These are phyloP conservation scores for Aegithalos caudatus DNA, from an alignment of 2,113 vertebrate genomes.

Conservation along the genomic window DNA sequence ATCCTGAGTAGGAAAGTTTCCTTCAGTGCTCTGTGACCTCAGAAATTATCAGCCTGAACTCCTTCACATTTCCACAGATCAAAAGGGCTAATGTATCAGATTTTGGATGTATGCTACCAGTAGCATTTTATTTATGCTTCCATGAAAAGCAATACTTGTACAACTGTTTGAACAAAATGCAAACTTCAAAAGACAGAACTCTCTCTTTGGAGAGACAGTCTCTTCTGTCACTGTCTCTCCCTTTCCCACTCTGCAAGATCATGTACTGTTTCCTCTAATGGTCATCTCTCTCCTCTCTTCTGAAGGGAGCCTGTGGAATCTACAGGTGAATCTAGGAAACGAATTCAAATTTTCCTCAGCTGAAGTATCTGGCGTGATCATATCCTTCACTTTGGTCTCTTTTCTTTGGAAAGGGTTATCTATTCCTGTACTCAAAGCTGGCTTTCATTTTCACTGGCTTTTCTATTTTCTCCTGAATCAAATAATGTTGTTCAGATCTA, in stretches of 20 bases:
- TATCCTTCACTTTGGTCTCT: not conserved
- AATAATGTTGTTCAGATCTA: not conserved
- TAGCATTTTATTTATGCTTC: not conserved
- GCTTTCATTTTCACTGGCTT: not conserved
- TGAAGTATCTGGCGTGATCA: not conserved
- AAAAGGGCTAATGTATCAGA: not conserved
- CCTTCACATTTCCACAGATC: not conserved
- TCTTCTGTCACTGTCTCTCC: not conserved
- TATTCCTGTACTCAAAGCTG: fast-evolving
- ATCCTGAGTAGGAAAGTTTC: not conserved
- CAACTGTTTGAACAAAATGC: not conserved
- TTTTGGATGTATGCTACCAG: not conserved
- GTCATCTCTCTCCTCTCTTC: not conserved
- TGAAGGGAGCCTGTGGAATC: not conserved
- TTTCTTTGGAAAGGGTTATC: not conserved
- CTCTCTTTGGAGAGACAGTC: not conserved
- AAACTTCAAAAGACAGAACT: not conserved
- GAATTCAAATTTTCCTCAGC: not conserved
- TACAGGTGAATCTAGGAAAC: not conserved
- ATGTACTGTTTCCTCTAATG: not conserved
- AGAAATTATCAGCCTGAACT: not conserved
- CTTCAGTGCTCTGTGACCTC: not conserved
- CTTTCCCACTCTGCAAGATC: not conserved
- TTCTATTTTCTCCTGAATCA: not conserved
- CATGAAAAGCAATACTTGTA: not conserved